Conservation (phyloP, 2,797 vertebrate genomes). For the Acanthis flammea region DNA sequence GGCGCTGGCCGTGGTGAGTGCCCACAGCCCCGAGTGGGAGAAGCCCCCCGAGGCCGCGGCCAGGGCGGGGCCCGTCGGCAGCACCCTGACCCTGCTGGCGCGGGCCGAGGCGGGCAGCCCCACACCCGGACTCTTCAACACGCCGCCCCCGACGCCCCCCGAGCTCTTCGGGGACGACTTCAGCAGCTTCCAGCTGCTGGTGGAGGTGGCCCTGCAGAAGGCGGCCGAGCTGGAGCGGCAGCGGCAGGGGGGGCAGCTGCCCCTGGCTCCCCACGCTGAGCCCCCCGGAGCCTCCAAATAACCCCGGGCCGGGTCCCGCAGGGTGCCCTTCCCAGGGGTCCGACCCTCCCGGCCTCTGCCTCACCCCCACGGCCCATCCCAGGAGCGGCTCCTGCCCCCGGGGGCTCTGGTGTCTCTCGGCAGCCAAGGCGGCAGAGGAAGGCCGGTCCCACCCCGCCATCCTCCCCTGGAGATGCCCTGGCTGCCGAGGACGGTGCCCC, state of each 20-base stretch:
- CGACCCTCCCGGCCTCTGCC: neutral
- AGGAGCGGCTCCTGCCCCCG: neutral
- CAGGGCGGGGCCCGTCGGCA: slow-evolving; percentile 68
- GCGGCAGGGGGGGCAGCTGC: slow-evolving; percentile 72
- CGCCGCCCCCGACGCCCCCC: slow-evolving; percentile 87
- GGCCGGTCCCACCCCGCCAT: neutral
- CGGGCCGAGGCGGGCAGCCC: slow-evolving; percentile 78
- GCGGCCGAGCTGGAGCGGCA: slow-evolving; percentile 89
- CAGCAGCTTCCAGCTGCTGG: slow-evolving; percentile 89
- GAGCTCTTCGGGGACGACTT: slow-evolving; percentile 90
- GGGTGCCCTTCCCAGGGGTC: neutral
- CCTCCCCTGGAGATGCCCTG: neutral
- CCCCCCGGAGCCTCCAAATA: slow-evolving; percentile 64
- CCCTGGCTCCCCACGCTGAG: slow-evolving; percentile 45
- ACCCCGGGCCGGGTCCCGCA: neutral
- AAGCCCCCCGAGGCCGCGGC: slow-evolving; percentile 79
- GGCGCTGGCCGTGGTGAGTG: slow-evolving; percentile 62
- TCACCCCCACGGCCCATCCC: neutral
- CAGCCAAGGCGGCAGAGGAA: neutral
- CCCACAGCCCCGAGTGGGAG: slow-evolving; percentile 73
- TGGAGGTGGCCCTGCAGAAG: slow-evolving; percentile 88
- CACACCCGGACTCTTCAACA: slow-evolving; percentile 87
- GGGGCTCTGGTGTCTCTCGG: neutral
- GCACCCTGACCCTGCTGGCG: slow-evolving; percentile 67
- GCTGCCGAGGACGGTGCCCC: neutral